phyloP scores from a whole-genome alignment of 2,797 vertebrate species.

The Cichlasoma orientale region DNA sequence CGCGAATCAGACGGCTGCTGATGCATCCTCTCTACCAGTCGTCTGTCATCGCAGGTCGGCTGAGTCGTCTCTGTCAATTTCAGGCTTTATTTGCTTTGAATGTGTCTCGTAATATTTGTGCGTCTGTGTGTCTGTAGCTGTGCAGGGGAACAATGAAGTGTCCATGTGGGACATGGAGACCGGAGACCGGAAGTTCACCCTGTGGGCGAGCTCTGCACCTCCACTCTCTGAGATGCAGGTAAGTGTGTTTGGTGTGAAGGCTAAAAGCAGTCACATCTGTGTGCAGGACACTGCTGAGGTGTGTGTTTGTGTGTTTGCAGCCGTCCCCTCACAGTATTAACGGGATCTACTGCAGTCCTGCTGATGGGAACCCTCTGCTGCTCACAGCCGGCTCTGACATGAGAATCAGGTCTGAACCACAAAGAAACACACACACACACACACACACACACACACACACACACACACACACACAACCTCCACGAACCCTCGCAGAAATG shows the following conservation, averaged over 20 bases:
- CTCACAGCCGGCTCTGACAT: slow-evolving; percentile 97
- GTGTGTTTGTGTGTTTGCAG: slow-evolving; percentile 65
- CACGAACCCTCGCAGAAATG: no score
- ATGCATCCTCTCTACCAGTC: slow-evolving; percentile 98
- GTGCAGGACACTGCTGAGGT: background rate
- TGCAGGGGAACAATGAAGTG: slow-evolving; percentile 98
- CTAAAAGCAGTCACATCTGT: background rate
- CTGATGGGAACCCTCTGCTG: slow-evolving; percentile 97
- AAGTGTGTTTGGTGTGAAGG: background rate
- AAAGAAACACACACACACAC: background rate
- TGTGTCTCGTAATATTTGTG: background rate
- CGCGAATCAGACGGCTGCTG: slow-evolving; percentile 91
- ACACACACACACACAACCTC: background rate
- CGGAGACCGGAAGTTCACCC: slow-evolving; percentile 92
- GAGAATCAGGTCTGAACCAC: slow-evolving; percentile 92
- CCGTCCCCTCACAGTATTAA: slow-evolving; percentile 94
- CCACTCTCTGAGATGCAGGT: slow-evolving; percentile 97
- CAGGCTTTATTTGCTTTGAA: no score
- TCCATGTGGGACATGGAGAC: slow-evolving; percentile 99
- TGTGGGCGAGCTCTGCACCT: slow-evolving; percentile 95
- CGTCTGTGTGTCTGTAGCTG: slow-evolving; percentile 78
- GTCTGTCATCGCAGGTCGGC: slow-evolving; percentile 92
- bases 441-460: background rate
- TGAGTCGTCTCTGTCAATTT: background rate
- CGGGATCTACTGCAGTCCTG: slow-evolving; percentile 96